A percentile compares a stretch with the other conserved stretches of the same genome.
Conservation (phyloP, 2,888 invertebrate species). For the Nebria brevicollis region DNA sequence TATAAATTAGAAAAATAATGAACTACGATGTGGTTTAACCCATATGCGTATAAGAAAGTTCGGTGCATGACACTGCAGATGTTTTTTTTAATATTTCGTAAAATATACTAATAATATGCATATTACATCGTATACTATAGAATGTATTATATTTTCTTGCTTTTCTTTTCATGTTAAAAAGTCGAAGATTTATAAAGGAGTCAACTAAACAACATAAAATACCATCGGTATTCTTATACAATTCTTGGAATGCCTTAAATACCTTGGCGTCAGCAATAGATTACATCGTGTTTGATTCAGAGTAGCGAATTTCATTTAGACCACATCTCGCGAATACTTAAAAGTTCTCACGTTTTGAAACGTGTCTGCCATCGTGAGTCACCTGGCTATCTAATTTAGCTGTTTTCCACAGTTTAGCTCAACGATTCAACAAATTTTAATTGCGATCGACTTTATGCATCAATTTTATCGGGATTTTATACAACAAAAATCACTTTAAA, state of each 20-base stretch:
- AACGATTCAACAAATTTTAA: background rate
- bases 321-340: background rate
- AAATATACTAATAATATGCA: too few relatives aligned
- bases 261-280: background rate
- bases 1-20: too few relatives aligned
- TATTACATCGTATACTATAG: too few relatives aligned
- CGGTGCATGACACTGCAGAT: too few relatives aligned
- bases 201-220: background rate
- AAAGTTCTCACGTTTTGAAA: slow-evolving; percentile 14
- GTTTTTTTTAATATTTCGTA: too few relatives aligned
- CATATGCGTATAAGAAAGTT: too few relatives aligned
- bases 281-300: slow-evolving; percentile 4
- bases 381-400: slow-evolving; percentile 6
- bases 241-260: background rate
- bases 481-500: background rate
- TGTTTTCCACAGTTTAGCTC: background rate
- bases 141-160: too few relatives aligned
- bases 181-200: background rate
- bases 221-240: background rate
- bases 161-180: too few relatives aligned
- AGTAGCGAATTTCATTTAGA: slow-evolving; percentile 11
- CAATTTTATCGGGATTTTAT: background rate
- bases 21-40: too few relatives aligned
- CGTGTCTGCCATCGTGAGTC: slow-evolving; percentile 13
- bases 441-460: background rate